Evolutionary conservation across 1,140 invertebrate genomes (phyloP).

Genomic region (Aphis craccivora): DNA sequence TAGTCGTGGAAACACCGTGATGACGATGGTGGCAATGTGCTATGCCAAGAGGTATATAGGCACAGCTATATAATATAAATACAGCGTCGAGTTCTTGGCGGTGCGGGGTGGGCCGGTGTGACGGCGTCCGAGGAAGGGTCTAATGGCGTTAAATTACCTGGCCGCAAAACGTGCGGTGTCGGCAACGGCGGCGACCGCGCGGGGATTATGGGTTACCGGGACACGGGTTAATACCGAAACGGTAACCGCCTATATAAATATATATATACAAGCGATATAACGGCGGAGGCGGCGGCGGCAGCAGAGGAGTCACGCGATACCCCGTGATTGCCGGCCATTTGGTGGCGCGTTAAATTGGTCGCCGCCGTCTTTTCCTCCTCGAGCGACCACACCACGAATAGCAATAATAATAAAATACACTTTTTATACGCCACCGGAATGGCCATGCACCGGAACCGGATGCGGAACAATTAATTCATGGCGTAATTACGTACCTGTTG

Average conservation of each 20-base stretch:
- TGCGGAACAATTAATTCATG: conserved; percentile 36
- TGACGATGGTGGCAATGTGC: background rate
- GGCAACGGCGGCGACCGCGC: background rate
- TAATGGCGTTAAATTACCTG: conserved; percentile 55
- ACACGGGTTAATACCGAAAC: conserved; percentile 35
- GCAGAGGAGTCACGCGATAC: conserved; percentile 45
- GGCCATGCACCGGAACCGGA: conserved; percentile 39
- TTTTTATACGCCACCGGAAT: conserved; percentile 36
- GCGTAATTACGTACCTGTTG: conserved; percentile 50
- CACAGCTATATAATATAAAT: background rate
- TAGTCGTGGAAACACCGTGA: background rate
- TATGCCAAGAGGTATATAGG: background rate
- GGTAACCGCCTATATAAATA: background rate
- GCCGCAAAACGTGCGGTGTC: conserved; percentile 33
- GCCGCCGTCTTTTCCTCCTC: conserved; percentile 3
- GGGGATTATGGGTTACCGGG: conserved; percentile 5
- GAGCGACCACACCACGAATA: background rate
- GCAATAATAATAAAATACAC: conserved; percentile 38
- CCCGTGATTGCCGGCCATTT: conserved; percentile 52
- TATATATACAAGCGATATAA: background rate
- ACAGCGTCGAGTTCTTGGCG: background rate
- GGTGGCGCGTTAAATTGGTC: conserved; percentile 44
- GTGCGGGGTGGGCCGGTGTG: no score
- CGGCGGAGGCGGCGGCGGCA: background rate
- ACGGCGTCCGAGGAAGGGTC: background rate